Evolutionary conservation across 2,797 vertebrate species (phyloP).

Genomic region (Lemur catta): DNA sequence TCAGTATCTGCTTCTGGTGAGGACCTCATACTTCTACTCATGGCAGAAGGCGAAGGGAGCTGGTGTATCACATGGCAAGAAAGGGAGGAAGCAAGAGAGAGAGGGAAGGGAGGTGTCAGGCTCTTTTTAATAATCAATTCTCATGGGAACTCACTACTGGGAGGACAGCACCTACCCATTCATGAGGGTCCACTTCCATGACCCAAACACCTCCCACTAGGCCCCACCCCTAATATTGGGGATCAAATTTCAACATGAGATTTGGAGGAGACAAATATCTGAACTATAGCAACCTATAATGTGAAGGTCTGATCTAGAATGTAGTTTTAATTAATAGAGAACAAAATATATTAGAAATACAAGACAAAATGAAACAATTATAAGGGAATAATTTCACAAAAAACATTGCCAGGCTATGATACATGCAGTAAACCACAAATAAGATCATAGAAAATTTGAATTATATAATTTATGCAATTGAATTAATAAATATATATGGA

Average conservation of each 20-base stretch:
- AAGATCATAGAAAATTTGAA: constrained; percentile 5
- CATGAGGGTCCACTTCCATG: not conserved
- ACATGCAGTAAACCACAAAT: not conserved
- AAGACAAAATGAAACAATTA: not conserved
- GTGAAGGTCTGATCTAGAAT: constrained; percentile 39
- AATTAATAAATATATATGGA: not conserved
- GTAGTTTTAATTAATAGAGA: constrained; percentile 12
- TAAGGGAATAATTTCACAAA: constrained; percentile 20
- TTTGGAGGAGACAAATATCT: not conserved
- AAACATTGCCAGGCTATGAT: not conserved
- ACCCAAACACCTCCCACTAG: not conserved
- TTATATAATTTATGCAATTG: not conserved
- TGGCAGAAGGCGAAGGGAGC: not conserved
- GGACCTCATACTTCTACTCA: too few species aligned
- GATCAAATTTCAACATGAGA: not conserved
- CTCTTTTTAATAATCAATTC: not conserved
- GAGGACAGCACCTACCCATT: not conserved
- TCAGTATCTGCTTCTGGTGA: not conserved
- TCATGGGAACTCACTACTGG: not conserved
- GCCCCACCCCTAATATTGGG: too few species aligned
- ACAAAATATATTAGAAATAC: constrained; percentile 29
- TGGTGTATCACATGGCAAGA: not conserved
- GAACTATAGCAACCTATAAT: not conserved
- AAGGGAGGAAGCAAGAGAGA: not conserved
- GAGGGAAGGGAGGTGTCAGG: not conserved